phyloP scores from a whole-genome alignment of 2,797 vertebrate genomes.

The Myotis planiceps region DNA sequence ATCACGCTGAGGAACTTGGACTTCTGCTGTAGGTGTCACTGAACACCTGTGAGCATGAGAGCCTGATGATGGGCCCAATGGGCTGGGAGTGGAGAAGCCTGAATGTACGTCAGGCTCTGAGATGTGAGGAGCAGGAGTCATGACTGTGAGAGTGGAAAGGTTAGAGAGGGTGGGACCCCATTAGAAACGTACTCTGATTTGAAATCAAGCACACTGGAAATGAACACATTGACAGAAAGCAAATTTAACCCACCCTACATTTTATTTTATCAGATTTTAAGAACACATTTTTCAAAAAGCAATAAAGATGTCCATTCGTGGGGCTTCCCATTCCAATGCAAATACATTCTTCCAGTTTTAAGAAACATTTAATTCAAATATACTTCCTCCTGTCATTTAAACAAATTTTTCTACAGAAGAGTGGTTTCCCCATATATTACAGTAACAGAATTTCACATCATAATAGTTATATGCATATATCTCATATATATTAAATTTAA shows the following conservation, averaged over 20 bases:
- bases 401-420: not conserved
- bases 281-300: not conserved
- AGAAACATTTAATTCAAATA: constrained; percentile 22
- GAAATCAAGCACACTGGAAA: not conserved
- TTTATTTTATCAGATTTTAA: constrained; percentile 40
- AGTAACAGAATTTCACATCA: not conserved
- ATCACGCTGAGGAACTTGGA: not conserved
- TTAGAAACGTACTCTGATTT: not conserved
- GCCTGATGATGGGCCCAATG: fast-evolving
- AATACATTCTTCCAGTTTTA: not conserved
- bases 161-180: not conserved
- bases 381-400: not conserved
- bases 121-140: not conserved
- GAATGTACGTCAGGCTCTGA: not conserved
- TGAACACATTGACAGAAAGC: not conserved
- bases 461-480: not conserved
- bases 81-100: not conserved
- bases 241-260: not conserved
- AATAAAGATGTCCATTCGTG: not conserved
- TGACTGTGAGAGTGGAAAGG: not conserved
- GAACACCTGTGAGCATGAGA: not conserved
- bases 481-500: not conserved
- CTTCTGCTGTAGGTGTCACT: not conserved
- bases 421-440: not conserved
- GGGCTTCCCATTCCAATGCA: not conserved